These are phyloP conservation scores for Magallana nippona DNA, from an alignment of 2,888 invertebrate genomes.

Conservation along the genomic window DNA sequence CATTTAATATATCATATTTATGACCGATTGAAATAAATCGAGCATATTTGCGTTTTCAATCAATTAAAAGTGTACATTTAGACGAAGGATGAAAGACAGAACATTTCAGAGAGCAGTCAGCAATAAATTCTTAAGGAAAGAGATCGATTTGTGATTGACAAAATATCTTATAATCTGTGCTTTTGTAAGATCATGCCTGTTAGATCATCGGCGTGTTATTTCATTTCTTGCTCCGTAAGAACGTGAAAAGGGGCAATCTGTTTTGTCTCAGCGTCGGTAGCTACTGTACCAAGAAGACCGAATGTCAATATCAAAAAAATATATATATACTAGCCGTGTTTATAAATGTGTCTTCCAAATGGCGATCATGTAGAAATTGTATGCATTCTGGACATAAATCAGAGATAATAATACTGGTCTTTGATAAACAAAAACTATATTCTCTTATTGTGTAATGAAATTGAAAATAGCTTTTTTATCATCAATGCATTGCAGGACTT, in stretches of 20 bases:
- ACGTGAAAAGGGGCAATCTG: background rate
- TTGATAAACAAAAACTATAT: too few species aligned
- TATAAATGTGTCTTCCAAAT: too few species aligned
- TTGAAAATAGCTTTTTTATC: too few species aligned
- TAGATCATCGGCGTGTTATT: slow-evolving; percentile 24
- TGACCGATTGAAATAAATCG: background rate
- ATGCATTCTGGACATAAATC: too few species aligned
- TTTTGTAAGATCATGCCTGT: background rate
- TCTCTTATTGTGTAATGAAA: too few species aligned
- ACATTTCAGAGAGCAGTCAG: background rate
- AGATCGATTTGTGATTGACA: background rate
- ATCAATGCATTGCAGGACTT: too few species aligned
- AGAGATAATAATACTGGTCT: too few species aligned
- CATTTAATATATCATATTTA: background rate
- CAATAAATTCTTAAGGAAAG: background rate
- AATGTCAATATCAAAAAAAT: background rate
- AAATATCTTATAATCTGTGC: slow-evolving; percentile 18
- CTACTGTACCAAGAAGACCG: background rate
- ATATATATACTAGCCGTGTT: too few species aligned
- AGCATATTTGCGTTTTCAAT: background rate
- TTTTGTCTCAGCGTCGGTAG: background rate
- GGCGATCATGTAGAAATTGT: too few species aligned
- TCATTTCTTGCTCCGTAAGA: background rate
- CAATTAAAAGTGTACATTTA: background rate
- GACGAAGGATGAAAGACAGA: background rate